A percentile compares a stretch with the other conserved stretches of the same genome.
Conservation (phyloP, 2,888 invertebrate species). For the Ichneumoninae sp. region DNA sequence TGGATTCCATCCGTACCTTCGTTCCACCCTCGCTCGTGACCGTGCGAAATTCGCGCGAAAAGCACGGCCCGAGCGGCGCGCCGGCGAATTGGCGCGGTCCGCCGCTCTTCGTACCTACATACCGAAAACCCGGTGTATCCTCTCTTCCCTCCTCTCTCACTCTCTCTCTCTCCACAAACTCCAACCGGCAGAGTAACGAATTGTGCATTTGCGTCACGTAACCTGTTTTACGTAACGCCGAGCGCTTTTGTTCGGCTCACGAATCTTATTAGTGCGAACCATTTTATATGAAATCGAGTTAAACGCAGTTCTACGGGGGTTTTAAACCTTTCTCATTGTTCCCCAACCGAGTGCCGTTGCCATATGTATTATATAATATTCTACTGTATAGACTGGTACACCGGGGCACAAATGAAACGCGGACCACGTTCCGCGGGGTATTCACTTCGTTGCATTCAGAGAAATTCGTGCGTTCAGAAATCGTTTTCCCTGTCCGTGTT, state of each 20-base stretch:
- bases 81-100: slow-evolving; percentile 63
- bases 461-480: slow-evolving; percentile 30
- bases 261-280: slow-evolving; percentile 80
- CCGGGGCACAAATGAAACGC: slow-evolving; percentile 10
- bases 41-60: slow-evolving; percentile 57
- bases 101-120: slow-evolving; percentile 39
- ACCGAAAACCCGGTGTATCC: slow-evolving; percentile 6
- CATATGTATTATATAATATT: slow-evolving; percentile 31
- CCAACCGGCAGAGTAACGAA: slow-evolving; percentile 67
- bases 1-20: slow-evolving; percentile 1
- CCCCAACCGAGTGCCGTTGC: slow-evolving; percentile 20
- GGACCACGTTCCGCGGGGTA: slow-evolving; percentile 9
- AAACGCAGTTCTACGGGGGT: slow-evolving; percentile 73
- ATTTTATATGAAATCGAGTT: slow-evolving; percentile 79
- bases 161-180: slow-evolving; percentile 2
- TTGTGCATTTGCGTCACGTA: slow-evolving; percentile 81
- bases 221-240: slow-evolving; percentile 78
- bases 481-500: slow-evolving; percentile 9
- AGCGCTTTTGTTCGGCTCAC: slow-evolving; percentile 78
- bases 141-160: slow-evolving; percentile 8
- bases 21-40: slow-evolving; percentile 39
- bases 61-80: slow-evolving; percentile 40
- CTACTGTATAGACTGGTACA: slow-evolving; percentile 1
- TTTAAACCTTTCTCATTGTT: slow-evolving; percentile 73
- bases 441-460: slow-evolving; percentile 21